phyloP scores from a whole-genome alignment of 1,140 invertebrate species.

The Acromyrmex echinatior region DNA sequence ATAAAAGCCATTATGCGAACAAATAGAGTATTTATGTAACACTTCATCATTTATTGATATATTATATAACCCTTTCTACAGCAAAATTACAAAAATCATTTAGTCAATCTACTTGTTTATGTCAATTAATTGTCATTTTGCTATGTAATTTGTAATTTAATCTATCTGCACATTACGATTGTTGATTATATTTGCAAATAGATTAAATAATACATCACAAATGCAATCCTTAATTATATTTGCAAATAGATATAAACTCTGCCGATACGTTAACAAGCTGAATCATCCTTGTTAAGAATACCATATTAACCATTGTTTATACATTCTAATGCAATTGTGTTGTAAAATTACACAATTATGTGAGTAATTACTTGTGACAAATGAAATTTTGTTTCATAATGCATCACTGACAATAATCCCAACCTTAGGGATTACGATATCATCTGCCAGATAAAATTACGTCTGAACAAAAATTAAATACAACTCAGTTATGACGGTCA shows the following conservation, averaged over 20 bases:
- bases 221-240: not conserved
- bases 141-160: not conserved
- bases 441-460: slow-evolving; percentile 4
- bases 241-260: not conserved
- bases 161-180: not conserved
- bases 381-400: slow-evolving; percentile 12
- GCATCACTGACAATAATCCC: not conserved
- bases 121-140: not conserved
- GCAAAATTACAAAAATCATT: not conserved
- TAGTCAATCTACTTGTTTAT: not conserved
- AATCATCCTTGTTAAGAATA: not conserved
- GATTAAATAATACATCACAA: too few species aligned
- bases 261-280: not conserved
- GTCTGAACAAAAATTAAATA: slow-evolving; percentile 4
- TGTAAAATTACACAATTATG: not conserved
- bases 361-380: slow-evolving; percentile 5
- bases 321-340: not conserved
- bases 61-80: not conserved
- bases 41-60: slow-evolving; percentile 27
- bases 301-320: not conserved
- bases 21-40: slow-evolving; percentile 11
- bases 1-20: not conserved
- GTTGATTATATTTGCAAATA: not conserved
- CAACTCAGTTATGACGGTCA: not conserved
- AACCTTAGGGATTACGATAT: slow-evolving; percentile 18